Conservation (phyloP, 1,140 invertebrate genomes). For the Bilobella aurantiaca region DNA sequence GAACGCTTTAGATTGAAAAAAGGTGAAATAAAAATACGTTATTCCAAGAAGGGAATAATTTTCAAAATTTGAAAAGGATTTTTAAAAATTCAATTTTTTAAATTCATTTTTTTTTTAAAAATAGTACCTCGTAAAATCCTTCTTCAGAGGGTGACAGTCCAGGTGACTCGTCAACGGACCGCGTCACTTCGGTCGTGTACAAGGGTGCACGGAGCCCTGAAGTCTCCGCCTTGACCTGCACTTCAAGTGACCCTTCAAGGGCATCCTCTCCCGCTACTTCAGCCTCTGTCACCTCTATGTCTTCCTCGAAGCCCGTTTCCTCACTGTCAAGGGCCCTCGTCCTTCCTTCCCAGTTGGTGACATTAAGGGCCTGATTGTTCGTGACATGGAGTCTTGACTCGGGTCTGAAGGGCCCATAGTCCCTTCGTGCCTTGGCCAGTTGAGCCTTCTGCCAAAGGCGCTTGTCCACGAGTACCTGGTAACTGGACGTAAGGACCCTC, state of each 20-base stretch:
- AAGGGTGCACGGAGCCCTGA: no score
- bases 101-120: no score
- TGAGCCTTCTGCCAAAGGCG: slow-evolving; percentile 27
- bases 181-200: no score
- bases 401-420: background rate
- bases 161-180: no score
- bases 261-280: background rate
- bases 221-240: no score
- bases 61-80: no score
- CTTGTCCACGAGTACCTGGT: slow-evolving; percentile 26
- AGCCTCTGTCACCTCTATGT: background rate
- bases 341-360: slow-evolving; percentile 11
- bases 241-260: background rate
- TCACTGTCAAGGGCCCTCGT: background rate
- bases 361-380: background rate
- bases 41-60: no score
- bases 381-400: slow-evolving; percentile 11
- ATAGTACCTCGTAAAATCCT: no score
- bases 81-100: no score
- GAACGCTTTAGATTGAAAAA: no score
- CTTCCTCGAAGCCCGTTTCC: background rate
- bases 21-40: no score
- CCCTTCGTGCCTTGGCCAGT: slow-evolving; percentile 1
- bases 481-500: slow-evolving; percentile 19
- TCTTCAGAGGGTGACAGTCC: no score